phyloP scores from a whole-genome alignment of 2,113 vertebrate species.

The western clawed frog (Xenopus tropicalis) region DNA sequence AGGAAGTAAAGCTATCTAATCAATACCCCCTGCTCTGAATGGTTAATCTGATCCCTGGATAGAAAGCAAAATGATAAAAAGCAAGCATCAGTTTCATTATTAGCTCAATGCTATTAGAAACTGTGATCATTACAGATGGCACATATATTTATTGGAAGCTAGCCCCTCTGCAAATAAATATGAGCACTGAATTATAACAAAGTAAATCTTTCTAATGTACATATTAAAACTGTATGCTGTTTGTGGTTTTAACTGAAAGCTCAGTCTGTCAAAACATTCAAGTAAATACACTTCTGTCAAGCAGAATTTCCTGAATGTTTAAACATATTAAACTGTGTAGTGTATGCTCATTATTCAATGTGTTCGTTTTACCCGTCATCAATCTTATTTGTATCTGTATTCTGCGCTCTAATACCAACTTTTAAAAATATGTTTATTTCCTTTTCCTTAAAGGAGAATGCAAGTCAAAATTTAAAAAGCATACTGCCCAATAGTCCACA shows the following conservation, averaged over 20 bases:
- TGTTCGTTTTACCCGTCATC: neutral
- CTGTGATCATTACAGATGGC: neutral
- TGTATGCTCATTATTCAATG: neutral
- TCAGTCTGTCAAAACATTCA: neutral
- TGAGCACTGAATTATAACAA: neutral
- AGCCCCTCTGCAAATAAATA: neutral
- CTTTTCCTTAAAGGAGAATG: too few species aligned
- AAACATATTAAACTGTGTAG: neutral
- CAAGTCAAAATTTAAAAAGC: too few species aligned
- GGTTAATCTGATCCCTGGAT: slow-evolving; percentile 20
- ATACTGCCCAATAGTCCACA: too few species aligned
- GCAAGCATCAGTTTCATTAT: neutral
- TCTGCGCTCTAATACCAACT: too few species aligned
- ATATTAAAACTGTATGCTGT: neutral
- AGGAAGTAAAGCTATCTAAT: slow-evolving; percentile 12
- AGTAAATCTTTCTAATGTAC: neutral
- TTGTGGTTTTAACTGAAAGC: neutral
- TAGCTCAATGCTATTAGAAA: neutral
- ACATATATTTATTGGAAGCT: neutral
- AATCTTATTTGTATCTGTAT: too few species aligned
- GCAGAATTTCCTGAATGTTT: neutral
- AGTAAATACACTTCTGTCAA: neutral
- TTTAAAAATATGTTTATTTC: too few species aligned
- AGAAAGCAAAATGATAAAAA: slow-evolving; percentile 7
- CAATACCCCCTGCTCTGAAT: slow-evolving; percentile 11